These are phyloP conservation scores for Spodoptera littoralis DNA, from an alignment of 2,888 invertebrate species.

Conservation along the genomic window DNA sequence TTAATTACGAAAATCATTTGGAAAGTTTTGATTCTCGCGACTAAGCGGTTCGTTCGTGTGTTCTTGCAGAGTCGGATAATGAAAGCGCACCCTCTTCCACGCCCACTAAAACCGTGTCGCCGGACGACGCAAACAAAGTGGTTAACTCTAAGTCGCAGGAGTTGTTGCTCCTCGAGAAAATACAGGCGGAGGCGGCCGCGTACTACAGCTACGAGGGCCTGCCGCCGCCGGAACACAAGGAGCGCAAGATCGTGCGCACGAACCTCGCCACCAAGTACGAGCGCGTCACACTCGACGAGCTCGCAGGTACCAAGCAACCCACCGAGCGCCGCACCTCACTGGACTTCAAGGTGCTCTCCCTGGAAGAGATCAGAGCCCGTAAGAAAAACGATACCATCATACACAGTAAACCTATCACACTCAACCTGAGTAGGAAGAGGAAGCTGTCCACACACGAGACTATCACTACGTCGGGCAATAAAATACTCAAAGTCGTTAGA, in stretches of 20 bases:
- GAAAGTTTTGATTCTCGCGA: slow-evolving; percentile 56
- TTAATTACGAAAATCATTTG: slow-evolving; percentile 87
- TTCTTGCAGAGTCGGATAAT: slow-evolving; percentile 94
- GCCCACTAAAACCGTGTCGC: slow-evolving; percentile 84
- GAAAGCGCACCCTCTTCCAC: slow-evolving; percentile 91
- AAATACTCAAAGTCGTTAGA: slow-evolving; percentile 83
- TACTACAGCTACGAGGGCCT: slow-evolving; percentile 90
- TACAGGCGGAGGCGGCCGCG: slow-evolving; percentile 92
- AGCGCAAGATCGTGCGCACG: slow-evolving; percentile 71
- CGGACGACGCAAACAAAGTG: slow-evolving; percentile 70
- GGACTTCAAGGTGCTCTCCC: slow-evolving; percentile 85
- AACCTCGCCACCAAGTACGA: slow-evolving; percentile 81
- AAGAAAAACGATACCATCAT: slow-evolving; percentile 71
- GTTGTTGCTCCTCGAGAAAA: slow-evolving; percentile 91
- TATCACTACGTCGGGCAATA: slow-evolving; percentile 79
- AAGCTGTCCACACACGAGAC: slow-evolving; percentile 82
- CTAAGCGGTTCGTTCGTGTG: slow-evolving; percentile 85
- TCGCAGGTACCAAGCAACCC: slow-evolving; percentile 74
- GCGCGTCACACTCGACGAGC: slow-evolving; percentile 85
- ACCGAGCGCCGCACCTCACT: slow-evolving; percentile 67
- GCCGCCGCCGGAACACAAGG: slow-evolving; percentile 62
- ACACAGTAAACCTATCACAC: slow-evolving; percentile 71
- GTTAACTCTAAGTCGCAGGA: slow-evolving; percentile 90
- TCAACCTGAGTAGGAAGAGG: slow-evolving; percentile 79
- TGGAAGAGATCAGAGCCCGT: slow-evolving; percentile 86